phyloP scores from a whole-genome alignment of 2,888 invertebrate species.

The Ennomos fuscantarius region DNA sequence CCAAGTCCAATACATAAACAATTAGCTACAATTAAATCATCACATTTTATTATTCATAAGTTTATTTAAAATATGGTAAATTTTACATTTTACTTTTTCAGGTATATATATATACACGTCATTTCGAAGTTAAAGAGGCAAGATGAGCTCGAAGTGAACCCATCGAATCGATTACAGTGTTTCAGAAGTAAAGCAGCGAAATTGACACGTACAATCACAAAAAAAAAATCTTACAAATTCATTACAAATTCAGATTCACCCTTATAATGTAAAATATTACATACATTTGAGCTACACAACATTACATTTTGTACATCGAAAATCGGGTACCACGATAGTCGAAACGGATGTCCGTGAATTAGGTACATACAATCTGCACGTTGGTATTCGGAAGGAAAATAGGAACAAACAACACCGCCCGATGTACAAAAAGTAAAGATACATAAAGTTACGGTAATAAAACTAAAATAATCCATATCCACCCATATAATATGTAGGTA shows the following conservation, averaged over 20 bases:
- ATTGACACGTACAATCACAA: constrained; percentile 67
- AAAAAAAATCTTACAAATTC: constrained; percentile 72
- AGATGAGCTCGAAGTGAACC: constrained; percentile 14
- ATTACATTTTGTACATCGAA: constrained; percentile 49
- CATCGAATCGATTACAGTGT: constrained; percentile 65
- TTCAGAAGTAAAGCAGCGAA: constrained; percentile 61
- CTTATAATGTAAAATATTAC: constrained; percentile 66
- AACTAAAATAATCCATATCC: constrained; percentile 67
- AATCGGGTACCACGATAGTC: constrained; percentile 5
- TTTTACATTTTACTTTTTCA: constrained; percentile 18
- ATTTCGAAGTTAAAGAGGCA: constrained; percentile 7
- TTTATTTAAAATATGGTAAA: constrained; percentile 26
- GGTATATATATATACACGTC: constrained; percentile 12
- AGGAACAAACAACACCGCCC: constrained; percentile 25
- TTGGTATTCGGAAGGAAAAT: constrained; percentile 5
- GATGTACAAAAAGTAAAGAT: constrained; percentile 46
- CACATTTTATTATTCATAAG: constrained; percentile 36
- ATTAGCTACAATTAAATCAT: constrained; percentile 38
- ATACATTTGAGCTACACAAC: constrained; percentile 73
- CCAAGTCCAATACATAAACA: constrained; percentile 33
- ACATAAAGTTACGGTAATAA: constrained; percentile 48
- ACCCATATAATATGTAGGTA: constrained; percentile 70
- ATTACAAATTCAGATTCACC: constrained; percentile 79
- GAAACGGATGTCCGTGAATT: background rate
- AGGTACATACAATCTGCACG: background rate